Percentiles rank a stretch among this genome's conserved stretches.
Evolutionary conservation across 2,888 invertebrate species (phyloP).

Genomic region (Ophion ellenae): DNA sequence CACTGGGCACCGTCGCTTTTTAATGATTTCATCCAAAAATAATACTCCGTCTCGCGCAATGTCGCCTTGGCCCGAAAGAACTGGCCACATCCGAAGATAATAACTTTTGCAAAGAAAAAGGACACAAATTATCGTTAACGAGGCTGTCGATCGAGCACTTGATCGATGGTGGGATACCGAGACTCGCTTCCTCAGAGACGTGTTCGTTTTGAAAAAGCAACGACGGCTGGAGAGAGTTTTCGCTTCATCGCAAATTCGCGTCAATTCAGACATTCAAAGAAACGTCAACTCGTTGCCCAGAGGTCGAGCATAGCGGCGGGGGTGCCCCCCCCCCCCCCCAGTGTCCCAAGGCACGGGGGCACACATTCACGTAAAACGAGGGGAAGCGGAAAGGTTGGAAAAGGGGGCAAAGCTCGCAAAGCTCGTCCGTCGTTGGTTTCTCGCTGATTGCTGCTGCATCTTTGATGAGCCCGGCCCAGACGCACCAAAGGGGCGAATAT

Average conservation of each 20-base stretch:
- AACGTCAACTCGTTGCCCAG: conserved; percentile 77
- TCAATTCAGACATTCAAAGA: conserved; percentile 82
- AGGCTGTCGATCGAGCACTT: conserved; percentile 18
- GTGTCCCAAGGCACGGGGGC: conserved; percentile 57
- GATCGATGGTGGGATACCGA: conserved; percentile 57
- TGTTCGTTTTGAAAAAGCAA: neutral
- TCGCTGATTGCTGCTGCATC: conserved; percentile 83
- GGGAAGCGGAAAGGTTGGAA: conserved; percentile 16
- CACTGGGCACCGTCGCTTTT: no score
- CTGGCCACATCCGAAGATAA: neutral
- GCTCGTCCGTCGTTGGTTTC: conserved; percentile 80
- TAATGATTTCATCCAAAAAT: neutral
- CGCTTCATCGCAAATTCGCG: conserved; percentile 68
- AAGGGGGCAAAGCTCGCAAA: conserved; percentile 29
- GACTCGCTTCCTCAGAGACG: conserved; percentile 8
- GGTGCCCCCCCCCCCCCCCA: conserved; percentile 30
- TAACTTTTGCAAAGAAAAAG: neutral
- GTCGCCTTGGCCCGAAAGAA: neutral
- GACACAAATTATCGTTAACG: neutral
- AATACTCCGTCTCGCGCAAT: neutral
- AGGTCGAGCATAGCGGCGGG: conserved; percentile 52
- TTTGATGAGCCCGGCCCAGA: conserved; percentile 83
- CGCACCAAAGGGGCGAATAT: conserved; percentile 63
- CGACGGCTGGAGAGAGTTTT: conserved; percentile 56
- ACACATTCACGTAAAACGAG: conserved; percentile 4